phyloP scores from a whole-genome alignment of 2,888 invertebrate species.

The Taphrorychus bicolor region DNA sequence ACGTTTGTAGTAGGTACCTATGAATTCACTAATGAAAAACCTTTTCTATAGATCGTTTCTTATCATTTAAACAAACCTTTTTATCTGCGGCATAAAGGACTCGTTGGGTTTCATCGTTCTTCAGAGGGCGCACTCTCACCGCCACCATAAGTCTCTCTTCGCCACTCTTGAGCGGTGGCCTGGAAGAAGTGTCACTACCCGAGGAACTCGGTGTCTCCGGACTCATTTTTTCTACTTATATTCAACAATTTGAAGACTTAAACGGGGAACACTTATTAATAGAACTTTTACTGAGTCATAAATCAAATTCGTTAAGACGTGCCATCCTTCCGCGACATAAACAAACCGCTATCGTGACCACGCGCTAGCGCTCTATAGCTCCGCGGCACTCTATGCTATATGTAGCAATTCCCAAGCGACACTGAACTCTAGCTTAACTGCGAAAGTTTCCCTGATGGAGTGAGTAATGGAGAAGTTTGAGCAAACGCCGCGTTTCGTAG shows the following conservation, averaged over 20 bases:
- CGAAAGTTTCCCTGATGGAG: background rate
- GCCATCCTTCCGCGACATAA: background rate
- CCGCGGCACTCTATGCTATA: too few species aligned
- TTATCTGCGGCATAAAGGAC: conserved; percentile 79
- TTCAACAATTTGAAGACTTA: background rate
- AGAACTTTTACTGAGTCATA: background rate
- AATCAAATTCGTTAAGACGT: background rate
- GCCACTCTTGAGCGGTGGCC: conserved; percentile 49
- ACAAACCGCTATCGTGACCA: background rate
- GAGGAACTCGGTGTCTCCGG: conserved; percentile 59
- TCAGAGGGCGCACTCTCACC: conserved; percentile 86
- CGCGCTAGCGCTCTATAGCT: background rate
- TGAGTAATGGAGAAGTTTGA: background rate
- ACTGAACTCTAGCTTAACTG: background rate
- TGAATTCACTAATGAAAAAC: too few species aligned
- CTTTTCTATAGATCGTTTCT: too few species aligned
- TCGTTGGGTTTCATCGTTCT: conserved; percentile 76
- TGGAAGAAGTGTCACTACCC: conserved; percentile 56
- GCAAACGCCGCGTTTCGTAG: background rate
- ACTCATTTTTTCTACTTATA: conserved; percentile 46
- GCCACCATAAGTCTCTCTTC: conserved; percentile 71
- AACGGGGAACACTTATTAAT: background rate
- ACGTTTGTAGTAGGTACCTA: too few species aligned
- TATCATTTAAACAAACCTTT: conserved; percentile 74
- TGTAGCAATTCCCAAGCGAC: background rate